A percentile compares a stretch with the other conserved stretches of the same genome.
Conservation (phyloP, 2,113 vertebrate species). For the Tretioscincus oriximinensis region DNA sequence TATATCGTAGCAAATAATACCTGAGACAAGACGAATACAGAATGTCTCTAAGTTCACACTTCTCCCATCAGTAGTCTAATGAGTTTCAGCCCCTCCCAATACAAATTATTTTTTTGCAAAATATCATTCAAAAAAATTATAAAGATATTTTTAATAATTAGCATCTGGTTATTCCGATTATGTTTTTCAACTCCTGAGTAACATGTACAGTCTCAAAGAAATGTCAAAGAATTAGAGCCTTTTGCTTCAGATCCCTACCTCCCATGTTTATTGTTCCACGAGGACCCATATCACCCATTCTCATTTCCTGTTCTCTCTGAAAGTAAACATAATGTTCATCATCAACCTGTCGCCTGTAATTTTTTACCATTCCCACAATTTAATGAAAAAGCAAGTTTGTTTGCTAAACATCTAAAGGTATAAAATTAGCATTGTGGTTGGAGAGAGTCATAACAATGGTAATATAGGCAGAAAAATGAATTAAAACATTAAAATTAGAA, state of each 20-base stretch:
- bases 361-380: conserved; percentile 71
- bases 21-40: background rate
- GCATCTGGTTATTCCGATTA: background rate
- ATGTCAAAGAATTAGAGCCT: conserved; percentile 64
- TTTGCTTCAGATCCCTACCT: conserved; percentile 90
- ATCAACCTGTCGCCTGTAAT: conserved; percentile 79
- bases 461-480: background rate
- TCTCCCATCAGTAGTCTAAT: background rate
- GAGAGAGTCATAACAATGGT: background rate
- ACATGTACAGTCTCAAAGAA: conserved; percentile 78
- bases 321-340: conserved; percentile 89
- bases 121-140: no score
- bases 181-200: conserved; percentile 53
- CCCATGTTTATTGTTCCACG: conserved; percentile 98
- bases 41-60: background rate
- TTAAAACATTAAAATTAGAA: background rate
- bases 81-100: background rate
- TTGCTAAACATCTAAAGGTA: conserved; percentile 16
- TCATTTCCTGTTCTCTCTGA: conserved; percentile 99
- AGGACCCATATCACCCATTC: conserved; percentile 97
- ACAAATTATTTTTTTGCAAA: no score
- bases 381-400: conserved; percentile 51
- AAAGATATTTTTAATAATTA: background rate
- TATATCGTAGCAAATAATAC: background rate
- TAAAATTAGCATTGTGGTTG: background rate